Conservation (phyloP, 2,888 invertebrate genomes). For the Torymus aiolomorphi region DNA sequence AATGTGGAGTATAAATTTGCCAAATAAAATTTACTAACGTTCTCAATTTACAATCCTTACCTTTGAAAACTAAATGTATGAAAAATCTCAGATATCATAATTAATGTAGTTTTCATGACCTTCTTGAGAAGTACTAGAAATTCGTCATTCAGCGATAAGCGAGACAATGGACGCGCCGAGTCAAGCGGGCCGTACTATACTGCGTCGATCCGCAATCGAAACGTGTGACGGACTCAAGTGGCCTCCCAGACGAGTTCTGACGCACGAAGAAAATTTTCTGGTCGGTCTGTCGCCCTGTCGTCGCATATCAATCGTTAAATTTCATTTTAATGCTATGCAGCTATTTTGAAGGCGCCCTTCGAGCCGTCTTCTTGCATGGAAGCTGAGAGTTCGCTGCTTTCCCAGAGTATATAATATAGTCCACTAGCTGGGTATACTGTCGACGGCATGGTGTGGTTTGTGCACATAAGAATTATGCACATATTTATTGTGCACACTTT, state of each 20-base stretch:
- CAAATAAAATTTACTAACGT: no score
- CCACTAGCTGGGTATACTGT: not conserved
- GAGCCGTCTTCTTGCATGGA: not conserved
- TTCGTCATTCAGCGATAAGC: not conserved
- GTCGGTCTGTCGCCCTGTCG: not conserved
- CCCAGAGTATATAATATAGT: not conserved
- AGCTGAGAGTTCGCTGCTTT: not conserved
- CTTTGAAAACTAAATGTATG: no score
- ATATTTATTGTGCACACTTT: no score
- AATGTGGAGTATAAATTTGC: no score
- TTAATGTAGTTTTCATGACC: conserved; percentile 9
- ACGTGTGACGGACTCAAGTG: conserved; percentile 15
- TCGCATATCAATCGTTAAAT: conserved; percentile 13
- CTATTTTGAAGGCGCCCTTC: conserved; percentile 23
- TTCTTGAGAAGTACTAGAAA: not conserved
- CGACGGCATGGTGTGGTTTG: no score
- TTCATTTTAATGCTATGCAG: conserved; percentile 31
- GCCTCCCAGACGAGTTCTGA: not conserved
- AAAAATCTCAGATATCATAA: not conserved
- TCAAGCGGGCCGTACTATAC: no score
- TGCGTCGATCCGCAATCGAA: not conserved
- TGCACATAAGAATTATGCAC: no score
- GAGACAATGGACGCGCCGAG: not conserved
- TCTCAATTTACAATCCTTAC: no score
- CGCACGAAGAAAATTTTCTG: not conserved